Evolutionary conservation across 2,888 invertebrate genomes (phyloP).

Genomic region (Mycalesis mineus): DNA sequence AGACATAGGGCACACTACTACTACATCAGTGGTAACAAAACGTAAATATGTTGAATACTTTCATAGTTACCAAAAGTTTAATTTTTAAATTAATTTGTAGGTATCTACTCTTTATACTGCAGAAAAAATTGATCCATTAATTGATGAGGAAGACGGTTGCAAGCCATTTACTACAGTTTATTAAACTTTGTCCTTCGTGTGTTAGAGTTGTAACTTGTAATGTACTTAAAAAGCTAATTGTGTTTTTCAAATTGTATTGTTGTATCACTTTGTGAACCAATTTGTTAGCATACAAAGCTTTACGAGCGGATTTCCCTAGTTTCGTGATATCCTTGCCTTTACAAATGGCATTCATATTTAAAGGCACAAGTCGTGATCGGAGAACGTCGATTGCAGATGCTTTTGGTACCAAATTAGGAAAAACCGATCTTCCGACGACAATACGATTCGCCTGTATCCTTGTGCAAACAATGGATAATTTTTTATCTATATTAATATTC

Average conservation of each 20-base stretch:
- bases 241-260: neutral
- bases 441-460: slow-evolving; percentile 30
- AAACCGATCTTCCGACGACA: slow-evolving; percentile 45
- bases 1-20: too few relatives aligned
- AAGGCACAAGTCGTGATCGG: slow-evolving; percentile 70
- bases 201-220: neutral
- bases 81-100: too few relatives aligned
- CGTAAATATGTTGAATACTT: too few relatives aligned
- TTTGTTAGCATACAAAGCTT: slow-evolving; percentile 42
- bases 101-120: too few relatives aligned
- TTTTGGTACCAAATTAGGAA: slow-evolving; percentile 56
- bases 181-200: neutral
- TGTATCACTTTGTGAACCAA: slow-evolving; percentile 17
- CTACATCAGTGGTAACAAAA: too few relatives aligned
- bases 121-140: too few relatives aligned
- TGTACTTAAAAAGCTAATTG: neutral
- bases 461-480: slow-evolving; percentile 26
- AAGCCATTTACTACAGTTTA: neutral
- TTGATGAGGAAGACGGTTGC: neutral
- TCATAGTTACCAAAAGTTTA: too few relatives aligned
- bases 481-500: neutral
- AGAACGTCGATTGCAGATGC: slow-evolving; percentile 46
- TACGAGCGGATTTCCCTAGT: slow-evolving; percentile 67
- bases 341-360: slow-evolving; percentile 69
- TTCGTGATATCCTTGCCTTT: slow-evolving; percentile 65